Base-by-base conservation (phyloP, 2,113 vertebrate species). In the Trinectes maculatus region DNA sequence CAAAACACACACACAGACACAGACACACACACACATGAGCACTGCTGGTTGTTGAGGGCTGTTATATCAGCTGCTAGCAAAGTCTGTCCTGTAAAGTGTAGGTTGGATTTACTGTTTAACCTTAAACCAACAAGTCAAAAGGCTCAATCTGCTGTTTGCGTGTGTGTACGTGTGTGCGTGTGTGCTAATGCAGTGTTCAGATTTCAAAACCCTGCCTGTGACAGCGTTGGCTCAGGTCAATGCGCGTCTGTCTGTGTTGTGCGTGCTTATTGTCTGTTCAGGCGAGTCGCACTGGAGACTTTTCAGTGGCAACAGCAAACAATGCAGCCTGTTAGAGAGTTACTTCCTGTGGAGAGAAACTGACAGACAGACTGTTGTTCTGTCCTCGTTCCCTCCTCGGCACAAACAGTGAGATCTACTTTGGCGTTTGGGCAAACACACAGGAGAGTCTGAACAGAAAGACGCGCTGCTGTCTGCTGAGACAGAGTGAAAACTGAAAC, bases 301-400 rank as follows among this genome's bases (percentile, higher is more conserved):
- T 11, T 18, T 46, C 19, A n/a, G 52, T 13, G 43, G 53, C 31
- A 49, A 47, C 64, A 43, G 33, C 64, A 70, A 65, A 74, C 71
- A 74, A 54, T 16, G 65, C 22, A n/a, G 59, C 47, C 63, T 51
- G 62, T 57, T 15, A 18, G 51, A 72, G 44, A 48, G 43, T 9
- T 40, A 22, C 22, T n/a, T n/a, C n/a, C n/a, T n/a, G n/a, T n/a
- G n/a, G n/a, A n/a, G n/a, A n/a, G n/a, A n/a, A n/a, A n/a, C n/a
- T 28, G 9, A 47, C 33, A 47, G 13, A 42, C 52, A 1, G 24
- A 3, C 33, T 3, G 59, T 9, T 33, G 61, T 37, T 6, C 3
- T 51, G 47, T 47, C 39, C 19, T 53, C 9, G n/a, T 56, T 60
- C 59, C 48, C 6, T 62, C 57, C 63, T 52, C 56, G 8, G 37